Evolutionary conservation across 1,140 invertebrate species (phyloP).

Genomic region (Heliconius hermathena): DNA sequence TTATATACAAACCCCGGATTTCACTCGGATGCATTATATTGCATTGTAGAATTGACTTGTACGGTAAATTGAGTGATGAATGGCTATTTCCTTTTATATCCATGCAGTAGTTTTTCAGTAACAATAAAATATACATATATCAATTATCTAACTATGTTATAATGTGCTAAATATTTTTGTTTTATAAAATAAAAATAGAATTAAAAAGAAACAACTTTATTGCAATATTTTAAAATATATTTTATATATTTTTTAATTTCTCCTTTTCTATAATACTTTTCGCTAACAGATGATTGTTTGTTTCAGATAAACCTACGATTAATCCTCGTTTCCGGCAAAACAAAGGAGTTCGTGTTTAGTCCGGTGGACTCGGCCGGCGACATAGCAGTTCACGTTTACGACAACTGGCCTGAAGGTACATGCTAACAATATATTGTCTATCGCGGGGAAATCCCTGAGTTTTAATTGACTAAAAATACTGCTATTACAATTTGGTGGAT

Average conservation of each 20-base stretch:
- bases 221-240: neutral
- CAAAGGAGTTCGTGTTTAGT: constrained; percentile 98
- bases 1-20: neutral
- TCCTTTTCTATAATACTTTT: neutral
- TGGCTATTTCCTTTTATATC: neutral
- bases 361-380: constrained; percentile 98
- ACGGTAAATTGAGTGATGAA: neutral
- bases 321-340: constrained; percentile 98
- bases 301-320: constrained; percentile 97
- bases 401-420: constrained; percentile 97
- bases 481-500: neutral
- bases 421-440: neutral
- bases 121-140: neutral
- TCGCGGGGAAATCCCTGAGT: neutral
- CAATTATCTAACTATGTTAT: too few species aligned
- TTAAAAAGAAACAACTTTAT: too few species aligned
- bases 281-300: constrained; percentile 26
- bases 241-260: neutral
- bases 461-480: neutral
- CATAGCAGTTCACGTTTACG: constrained; percentile 99
- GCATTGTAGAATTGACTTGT: neutral
- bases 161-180: too few species aligned
- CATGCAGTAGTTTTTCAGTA: neutral
- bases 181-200: too few species aligned
- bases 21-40: neutral